Base-by-base conservation (phyloP, 2,797 vertebrate genomes). In the Peromyscus melanophrys region DNA sequence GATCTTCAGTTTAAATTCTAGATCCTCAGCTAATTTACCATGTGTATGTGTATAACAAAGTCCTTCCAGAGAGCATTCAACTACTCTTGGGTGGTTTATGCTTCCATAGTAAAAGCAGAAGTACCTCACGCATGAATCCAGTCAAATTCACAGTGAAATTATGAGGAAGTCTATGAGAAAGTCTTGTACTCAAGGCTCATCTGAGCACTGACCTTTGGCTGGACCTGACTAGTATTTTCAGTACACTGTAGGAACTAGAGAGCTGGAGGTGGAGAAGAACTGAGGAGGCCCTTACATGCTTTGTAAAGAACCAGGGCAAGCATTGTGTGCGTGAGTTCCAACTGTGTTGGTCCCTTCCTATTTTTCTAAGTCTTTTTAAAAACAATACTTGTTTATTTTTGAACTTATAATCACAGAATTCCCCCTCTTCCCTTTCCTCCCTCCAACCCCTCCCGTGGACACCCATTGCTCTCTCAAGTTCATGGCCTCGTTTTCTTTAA, bases 241-340 rank as follows among this genome's bases (percentile, higher is more conserved):
- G 25, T 67, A 82, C 52, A 52, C 59, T 37, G 0, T 9, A 83
- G 31, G 11, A 67, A 55, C 82, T 80, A 55, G 40, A n/a, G 61
- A 55, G 61, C 21, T 27, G 9, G 40, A 43, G 27, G 21, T 63
- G 11, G 46, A 59, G 57, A 61, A 63, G 5, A 84, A 21, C 17
- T 19, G 34, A 52, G 13, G n/a, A 91, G 71, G 17, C 46, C 8
- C 16, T 23, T 37, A 10, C 27, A 29, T 2, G 81, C 6, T 9
- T 0, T 29, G 4, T 21, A n/a, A 75, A 90, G 49, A 87, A 81
- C 4, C 49, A 90, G 43, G 52, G 43, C 40, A 5, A 87, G 10
- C 21, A 2, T 6, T 1, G 13, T 1, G 0, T 4, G 1, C 4
- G 0, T 0, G n/a, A 71, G 19, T 57, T n/a, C 52, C 21, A 37